phyloP scores from a whole-genome alignment of 2,113 vertebrate species.

The Leptocoma aspasia region DNA sequence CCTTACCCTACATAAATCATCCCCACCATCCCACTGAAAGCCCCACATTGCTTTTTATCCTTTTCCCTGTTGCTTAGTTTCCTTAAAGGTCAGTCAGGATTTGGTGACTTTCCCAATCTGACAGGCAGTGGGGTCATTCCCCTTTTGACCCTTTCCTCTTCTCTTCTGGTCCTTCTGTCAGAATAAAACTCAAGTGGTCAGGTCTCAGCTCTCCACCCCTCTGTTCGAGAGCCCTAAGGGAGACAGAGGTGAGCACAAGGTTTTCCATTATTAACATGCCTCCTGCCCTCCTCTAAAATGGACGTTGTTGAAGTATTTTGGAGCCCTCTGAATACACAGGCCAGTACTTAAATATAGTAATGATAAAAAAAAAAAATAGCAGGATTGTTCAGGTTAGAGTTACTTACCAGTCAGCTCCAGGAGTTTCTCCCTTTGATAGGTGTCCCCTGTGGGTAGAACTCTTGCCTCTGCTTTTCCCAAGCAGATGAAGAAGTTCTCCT shows the following conservation, averaged over 20 bases:
- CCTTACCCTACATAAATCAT: not conserved
- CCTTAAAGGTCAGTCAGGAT: not conserved
- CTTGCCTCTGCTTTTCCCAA: not conserved
- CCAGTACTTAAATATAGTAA: not conserved
- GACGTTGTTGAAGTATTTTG: not conserved
- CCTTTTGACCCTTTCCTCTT: not conserved
- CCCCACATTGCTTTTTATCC: not conserved
- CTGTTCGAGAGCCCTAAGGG: not conserved
- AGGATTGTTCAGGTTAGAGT: not conserved
- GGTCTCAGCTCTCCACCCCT: not conserved
- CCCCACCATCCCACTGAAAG: not conserved
- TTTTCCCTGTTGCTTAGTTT: not conserved
- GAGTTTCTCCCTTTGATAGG: not conserved
- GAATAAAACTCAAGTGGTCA: not conserved
- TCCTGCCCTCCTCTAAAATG: not conserved
- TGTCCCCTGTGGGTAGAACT: not conserved
- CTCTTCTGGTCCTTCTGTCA: not conserved
- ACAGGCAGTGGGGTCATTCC: not conserved
- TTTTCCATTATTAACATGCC: not conserved
- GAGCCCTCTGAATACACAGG: not conserved
- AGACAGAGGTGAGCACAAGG: not conserved
- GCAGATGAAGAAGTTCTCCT: not conserved
- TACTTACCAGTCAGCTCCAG: conserved; percentile 4
- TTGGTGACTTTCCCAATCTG: not conserved
- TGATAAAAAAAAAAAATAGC: not conserved